Conservation (phyloP, 2,797 vertebrate species). For the Naso thynnoides region DNA sequence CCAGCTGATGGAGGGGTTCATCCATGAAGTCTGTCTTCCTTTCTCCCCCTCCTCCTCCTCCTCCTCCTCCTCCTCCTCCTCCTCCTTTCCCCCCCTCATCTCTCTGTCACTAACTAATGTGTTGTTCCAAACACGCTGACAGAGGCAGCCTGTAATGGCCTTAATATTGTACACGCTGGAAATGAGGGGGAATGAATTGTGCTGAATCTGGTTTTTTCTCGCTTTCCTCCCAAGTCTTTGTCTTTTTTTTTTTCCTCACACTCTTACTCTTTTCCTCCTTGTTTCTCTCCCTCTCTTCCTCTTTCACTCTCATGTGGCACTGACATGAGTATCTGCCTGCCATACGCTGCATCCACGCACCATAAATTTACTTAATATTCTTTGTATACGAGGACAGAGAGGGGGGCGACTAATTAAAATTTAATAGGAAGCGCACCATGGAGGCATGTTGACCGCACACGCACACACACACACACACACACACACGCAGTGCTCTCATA, state of each 20-base stretch:
- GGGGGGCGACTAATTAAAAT: constrained; percentile 78
- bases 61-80: constrained; percentile 16
- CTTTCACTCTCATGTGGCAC: constrained; percentile 7
- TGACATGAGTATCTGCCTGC: constrained; percentile 49
- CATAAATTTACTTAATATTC: constrained; percentile 79
- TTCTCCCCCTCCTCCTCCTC: constrained; percentile 28
- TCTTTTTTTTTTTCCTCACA: background rate
- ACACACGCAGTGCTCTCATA: constrained; percentile 49
- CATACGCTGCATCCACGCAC: constrained; percentile 50
- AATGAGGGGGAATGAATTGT: constrained; percentile 81
- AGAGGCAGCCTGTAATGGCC: constrained; percentile 80
- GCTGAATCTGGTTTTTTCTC: constrained; percentile 77
- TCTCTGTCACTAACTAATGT: constrained; percentile 75
- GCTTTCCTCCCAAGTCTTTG: constrained; percentile 27
- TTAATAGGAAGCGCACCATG: constrained; percentile 69
- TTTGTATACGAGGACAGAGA: constrained; percentile 61
- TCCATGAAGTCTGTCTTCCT: constrained; percentile 42
- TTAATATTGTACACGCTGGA: constrained; percentile 80
- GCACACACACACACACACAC: constrained; percentile 14
- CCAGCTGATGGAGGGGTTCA: constrained; percentile 67
- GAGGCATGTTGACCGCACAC: constrained; percentile 44
- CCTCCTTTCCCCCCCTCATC: constrained; percentile 40
- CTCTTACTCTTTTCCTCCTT: constrained; percentile 2
- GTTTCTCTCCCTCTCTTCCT: background rate
- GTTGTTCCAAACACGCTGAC: constrained; percentile 83